Conservation (phyloP, 92 coral and sea anemone genomes). For the Pocillopora meandrina region DNA sequence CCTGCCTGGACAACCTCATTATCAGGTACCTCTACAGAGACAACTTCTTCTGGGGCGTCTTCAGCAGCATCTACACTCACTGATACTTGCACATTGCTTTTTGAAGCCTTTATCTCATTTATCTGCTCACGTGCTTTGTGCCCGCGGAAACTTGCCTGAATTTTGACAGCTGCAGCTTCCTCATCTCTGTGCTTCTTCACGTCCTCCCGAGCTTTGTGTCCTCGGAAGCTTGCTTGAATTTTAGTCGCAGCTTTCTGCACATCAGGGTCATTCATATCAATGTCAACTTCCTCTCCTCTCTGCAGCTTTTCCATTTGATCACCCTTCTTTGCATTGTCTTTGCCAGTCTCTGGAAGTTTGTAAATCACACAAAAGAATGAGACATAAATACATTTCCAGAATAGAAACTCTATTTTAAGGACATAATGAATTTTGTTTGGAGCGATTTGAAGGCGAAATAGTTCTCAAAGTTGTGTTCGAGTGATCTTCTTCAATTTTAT, state of each 20-base stretch:
- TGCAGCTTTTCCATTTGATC: slow-evolving; percentile 76
- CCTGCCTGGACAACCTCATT: not conserved
- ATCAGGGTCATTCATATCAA: slow-evolving; percentile 78
- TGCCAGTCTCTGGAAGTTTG: slow-evolving; percentile 72
- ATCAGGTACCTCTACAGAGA: not conserved
- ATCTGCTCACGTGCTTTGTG: slow-evolving; percentile 69
- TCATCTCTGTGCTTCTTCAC: slow-evolving; percentile 77
- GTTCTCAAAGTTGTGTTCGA: no score
- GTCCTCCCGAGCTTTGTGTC: slow-evolving; percentile 83
- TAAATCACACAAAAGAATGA: not conserved
- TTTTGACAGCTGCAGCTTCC: slow-evolving; percentile 70
- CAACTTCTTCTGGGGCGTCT: not conserved
- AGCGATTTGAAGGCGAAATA: no score
- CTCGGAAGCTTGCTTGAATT: slow-evolving; percentile 96
- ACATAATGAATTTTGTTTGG: no score
- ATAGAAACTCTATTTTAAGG: no score
- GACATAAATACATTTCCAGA: not conserved
- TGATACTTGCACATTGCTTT: slow-evolving; percentile 51
- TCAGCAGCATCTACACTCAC: slow-evolving; percentile 4
- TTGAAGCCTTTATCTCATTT: slow-evolving; percentile 55
- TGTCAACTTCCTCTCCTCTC: slow-evolving; percentile 86
- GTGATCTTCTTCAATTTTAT: no score
- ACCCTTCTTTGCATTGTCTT: slow-evolving; percentile 92
- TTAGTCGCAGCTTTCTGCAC: slow-evolving; percentile 84
- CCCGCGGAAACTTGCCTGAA: slow-evolving; percentile 76